Conservation (phyloP, 2,797 vertebrate genomes). For the Rhinoraja longicauda region DNA sequence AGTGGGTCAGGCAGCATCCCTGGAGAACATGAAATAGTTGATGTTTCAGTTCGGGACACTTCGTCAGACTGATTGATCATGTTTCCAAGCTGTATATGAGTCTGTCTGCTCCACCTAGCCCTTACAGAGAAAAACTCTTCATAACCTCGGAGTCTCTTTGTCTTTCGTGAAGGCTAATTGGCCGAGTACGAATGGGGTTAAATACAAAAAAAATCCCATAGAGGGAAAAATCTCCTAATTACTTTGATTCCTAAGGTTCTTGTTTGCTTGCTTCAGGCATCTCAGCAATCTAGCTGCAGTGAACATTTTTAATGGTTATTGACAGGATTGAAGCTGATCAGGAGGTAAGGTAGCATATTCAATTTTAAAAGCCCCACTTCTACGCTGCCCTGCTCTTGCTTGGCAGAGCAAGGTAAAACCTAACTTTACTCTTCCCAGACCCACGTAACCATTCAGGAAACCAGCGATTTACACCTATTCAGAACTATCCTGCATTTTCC, state of each 20-base stretch:
- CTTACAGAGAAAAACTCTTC: neutral
- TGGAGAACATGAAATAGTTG: no score
- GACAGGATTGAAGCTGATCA: neutral
- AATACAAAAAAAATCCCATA: neutral
- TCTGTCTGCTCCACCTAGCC: neutral
- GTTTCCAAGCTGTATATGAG: no score
- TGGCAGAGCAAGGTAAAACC: neutral
- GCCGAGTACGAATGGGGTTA: neutral
- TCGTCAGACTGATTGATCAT: no score
- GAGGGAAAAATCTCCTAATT: neutral
- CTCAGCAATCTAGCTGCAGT: neutral
- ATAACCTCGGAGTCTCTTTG: neutral
- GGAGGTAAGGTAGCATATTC: neutral
- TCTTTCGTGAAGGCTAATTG: neutral
- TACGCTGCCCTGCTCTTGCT: neutral
- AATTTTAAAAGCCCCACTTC: neutral
- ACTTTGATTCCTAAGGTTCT: neutral
- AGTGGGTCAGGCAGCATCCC: no score
- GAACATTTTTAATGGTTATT: neutral
- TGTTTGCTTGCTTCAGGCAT: neutral
- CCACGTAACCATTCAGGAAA: neutral
- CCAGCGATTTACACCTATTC: neutral
- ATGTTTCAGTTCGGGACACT: no score
- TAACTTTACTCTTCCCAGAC: neutral
- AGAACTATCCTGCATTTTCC: neutral